Evolutionary conservation across 2,797 vertebrate species (phyloP), one percentile per base, ranked within the genome.

Genomic region (Schizopygopsis malacanthus): DNA sequence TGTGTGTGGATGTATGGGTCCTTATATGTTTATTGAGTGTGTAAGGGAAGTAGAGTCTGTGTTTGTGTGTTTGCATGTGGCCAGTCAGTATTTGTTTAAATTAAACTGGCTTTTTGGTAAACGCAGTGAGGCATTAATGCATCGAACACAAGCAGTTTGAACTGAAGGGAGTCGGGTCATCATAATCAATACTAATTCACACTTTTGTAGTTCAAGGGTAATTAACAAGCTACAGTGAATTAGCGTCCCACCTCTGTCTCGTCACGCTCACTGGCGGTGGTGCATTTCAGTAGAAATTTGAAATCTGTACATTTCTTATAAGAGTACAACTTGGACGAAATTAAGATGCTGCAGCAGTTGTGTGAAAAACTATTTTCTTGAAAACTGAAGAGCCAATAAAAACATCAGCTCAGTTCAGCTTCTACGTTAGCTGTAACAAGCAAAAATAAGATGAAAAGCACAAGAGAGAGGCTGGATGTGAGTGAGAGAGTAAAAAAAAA

Each of bases 121-220:
- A 83, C 22, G 18, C 87, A 86, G 71, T 50, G 69, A 84, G 69
- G 81, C 81, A 76, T 86, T 89, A 85, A 73, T 2, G 43, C 54
- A 83, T 50, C 1, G 11, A 86, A 79, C 79, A 83, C 50, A 54
- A 37, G 84, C 25, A 82, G 76, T 56, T 85, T 67, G 43, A 86
- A 70, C 28, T 61, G 16, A 81, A 47, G 72, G n/a, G 52, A 80
- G 81, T 63, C 20, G 28, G 87, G 75, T 86, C 85, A 76, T 59
- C 45, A 47, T 65, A 84, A 90, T 90, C 88, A 84, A 91, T 90
- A 87, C 77, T 88, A 87, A 88, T 89, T 89, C 80, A 79, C 77
- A 81, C 73, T 86, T 89, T 88, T 87, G 85, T 87, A 80, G 77
- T 70, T 82, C 63, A 85, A 63, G 45, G 47, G 75, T 87, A 90